Evolutionary conservation across 35 echinoderm and acorn worm species (phyloP), one percentile per base, ranked within the genome.

Genomic region (Stichopus chloronotus): DNA sequence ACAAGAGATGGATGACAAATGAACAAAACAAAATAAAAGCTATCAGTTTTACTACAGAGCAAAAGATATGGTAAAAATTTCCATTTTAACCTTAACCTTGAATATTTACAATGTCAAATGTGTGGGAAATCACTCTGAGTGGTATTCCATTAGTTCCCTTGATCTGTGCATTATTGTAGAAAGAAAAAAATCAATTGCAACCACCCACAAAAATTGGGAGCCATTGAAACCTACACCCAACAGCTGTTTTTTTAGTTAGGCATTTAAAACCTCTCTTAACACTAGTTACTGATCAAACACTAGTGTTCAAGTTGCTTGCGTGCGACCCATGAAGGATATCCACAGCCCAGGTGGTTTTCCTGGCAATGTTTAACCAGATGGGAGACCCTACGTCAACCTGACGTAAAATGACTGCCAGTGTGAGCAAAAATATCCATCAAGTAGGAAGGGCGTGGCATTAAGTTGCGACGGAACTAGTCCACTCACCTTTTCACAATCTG

Each of bases 331-430:
- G 14, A 4, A 61, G 69, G 69, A 74, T n/a, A 74, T 74, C 69
- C 69, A 20, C 69, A 74, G 69, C 69, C 69, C 69, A 74, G 69
- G 17, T 74, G 69, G 69, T n/a, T 74, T n/a, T 74, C 6, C 69
- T 3, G 2, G 69, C 69, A 74, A 7, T 74, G 69, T 74, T 74
- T 74, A 20, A 74, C 69, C 69, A 74, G 69, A 74, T 74, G 69
- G 14, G 69, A 74, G 69, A 19, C 20, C 69, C 69, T 74, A 74
- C 69, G 69, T 74, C 17, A 74, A 74, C 8, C 69, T 14, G 69
- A 74, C 69, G 69, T 74, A 74, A 74, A 8, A 74, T 7, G 22
- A 4, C 22, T 21, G 7, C 69, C 69, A 0, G 17, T 74, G 22
- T 21, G 13, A 7, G 69, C 17, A n/a, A 74, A 74, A 74, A 74